phyloP scores from a whole-genome alignment of 2,797 vertebrate species.

The Pterois miles region DNA sequence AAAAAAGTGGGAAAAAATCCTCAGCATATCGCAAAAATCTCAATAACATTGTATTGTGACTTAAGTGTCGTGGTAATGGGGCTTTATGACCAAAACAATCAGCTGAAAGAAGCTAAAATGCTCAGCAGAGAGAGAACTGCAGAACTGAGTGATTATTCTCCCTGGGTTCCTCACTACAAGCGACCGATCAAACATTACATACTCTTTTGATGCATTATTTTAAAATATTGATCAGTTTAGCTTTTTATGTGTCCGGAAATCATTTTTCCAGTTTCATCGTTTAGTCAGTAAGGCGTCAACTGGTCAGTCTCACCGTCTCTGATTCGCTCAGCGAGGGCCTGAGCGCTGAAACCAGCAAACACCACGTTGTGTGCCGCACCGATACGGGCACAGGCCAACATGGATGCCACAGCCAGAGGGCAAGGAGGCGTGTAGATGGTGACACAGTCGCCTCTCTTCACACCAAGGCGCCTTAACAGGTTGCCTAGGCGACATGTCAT shows the following conservation, averaged over 20 bases:
- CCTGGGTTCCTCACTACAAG: not conserved
- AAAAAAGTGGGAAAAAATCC: too few species aligned
- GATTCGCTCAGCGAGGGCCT: slow-evolving; percentile 92
- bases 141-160: not conserved
- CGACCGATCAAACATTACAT: not conserved
- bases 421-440: slow-evolving; percentile 95
- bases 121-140: not conserved
- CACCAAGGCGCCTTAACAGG: slow-evolving; percentile 87
- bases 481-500: slow-evolving; percentile 95
- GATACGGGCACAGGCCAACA: slow-evolving; percentile 94
- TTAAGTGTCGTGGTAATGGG: too few species aligned
- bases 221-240: not conserved
- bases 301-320: slow-evolving; percentile 88
- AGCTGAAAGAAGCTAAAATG: not conserved
- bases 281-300: too few species aligned
- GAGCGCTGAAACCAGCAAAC: slow-evolving; percentile 95
- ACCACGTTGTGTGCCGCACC: slow-evolving; percentile 92
- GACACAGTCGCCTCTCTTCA: slow-evolving; percentile 90
- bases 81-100: not conserved
- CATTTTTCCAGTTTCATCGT: not conserved
- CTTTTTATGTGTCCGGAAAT: not conserved
- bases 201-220: not conserved
- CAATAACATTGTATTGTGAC: too few species aligned
- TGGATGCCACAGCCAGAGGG: slow-evolving; percentile 91
- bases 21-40: too few species aligned